Evolutionary conservation across 2,113 vertebrate species (phyloP).

Genomic region (Dipodomys ordii): DNA sequence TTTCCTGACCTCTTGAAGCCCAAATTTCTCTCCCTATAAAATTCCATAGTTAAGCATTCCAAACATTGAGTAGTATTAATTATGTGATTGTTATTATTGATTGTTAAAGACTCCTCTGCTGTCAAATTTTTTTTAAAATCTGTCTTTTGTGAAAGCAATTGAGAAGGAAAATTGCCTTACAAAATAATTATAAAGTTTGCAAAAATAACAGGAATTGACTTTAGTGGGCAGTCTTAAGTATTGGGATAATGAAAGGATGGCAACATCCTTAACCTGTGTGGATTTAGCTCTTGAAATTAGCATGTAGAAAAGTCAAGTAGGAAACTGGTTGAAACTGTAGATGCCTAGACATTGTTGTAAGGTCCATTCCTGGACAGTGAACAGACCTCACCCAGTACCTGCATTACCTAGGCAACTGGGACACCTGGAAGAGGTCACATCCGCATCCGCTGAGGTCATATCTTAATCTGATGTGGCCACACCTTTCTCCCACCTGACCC

Average conservation of each 20-base stretch:
- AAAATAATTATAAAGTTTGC: not conserved
- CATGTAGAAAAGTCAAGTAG: not conserved
- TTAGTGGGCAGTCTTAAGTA: not conserved
- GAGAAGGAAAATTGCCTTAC: not conserved
- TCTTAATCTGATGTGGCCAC: too few relatives aligned
- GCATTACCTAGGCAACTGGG: too few relatives aligned
- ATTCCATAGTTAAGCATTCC: not conserved
- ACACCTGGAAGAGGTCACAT: too few relatives aligned
- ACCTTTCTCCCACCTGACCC: too few relatives aligned
- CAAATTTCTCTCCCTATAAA: not conserved
- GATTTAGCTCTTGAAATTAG: not conserved
- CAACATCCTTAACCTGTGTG: not conserved
- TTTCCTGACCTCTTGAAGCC: not conserved
- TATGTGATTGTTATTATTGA: constrained; percentile 1
- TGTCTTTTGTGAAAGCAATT: not conserved
- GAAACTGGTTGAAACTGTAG: not conserved
- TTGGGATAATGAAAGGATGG: not conserved
- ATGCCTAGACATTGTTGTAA: not conserved
- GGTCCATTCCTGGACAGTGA: too few relatives aligned
- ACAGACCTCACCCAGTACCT: too few relatives aligned
- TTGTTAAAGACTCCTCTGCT: constrained; percentile 6
- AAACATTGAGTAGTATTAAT: not conserved
- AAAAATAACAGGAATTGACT: constrained; percentile 13
- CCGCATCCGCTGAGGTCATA: too few relatives aligned
- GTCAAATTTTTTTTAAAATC: not conserved